phyloP scores from a whole-genome alignment of 2,797 vertebrate species.

The Salmo trutta region DNA sequence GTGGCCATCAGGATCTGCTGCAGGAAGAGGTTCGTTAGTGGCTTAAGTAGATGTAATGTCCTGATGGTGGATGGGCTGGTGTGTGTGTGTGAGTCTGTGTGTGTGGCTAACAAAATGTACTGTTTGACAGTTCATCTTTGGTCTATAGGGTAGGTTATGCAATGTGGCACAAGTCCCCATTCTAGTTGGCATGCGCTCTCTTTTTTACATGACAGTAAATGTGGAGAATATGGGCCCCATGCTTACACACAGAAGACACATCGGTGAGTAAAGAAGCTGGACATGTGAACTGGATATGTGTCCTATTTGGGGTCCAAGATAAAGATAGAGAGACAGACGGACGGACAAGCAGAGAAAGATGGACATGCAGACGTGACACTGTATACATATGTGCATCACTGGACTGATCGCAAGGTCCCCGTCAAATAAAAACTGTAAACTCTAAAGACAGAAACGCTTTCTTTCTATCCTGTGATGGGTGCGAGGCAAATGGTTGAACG shows the following conservation, averaged over 20 bases:
- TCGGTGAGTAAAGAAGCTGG: slow-evolving; percentile 4
- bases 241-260: slow-evolving; percentile 13
- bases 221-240: slow-evolving; percentile 28
- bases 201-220: slow-evolving; percentile 12
- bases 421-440: too few species aligned
- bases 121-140: neutral
- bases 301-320: neutral
- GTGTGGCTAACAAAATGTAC: too few species aligned
- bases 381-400: too few species aligned
- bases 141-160: slow-evolving; percentile 15
- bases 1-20: slow-evolving; percentile 16
- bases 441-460: too few species aligned
- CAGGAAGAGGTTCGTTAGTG: slow-evolving; percentile 30
- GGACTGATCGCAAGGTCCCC: too few species aligned
- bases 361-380: too few species aligned
- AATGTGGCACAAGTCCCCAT: slow-evolving; percentile 16
- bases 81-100: neutral
- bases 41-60: slow-evolving; percentile 28
- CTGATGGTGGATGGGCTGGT: neutral
- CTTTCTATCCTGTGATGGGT: neutral
- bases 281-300: slow-evolving; percentile 8
- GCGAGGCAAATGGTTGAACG: slow-evolving; percentile 7
- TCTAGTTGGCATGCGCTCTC: neutral
- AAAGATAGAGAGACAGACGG: neutral
- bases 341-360: too few species aligned